Evolutionary conservation across 2,888 invertebrate genomes (phyloP).

Genomic region (Meteorus cinctellus): DNA sequence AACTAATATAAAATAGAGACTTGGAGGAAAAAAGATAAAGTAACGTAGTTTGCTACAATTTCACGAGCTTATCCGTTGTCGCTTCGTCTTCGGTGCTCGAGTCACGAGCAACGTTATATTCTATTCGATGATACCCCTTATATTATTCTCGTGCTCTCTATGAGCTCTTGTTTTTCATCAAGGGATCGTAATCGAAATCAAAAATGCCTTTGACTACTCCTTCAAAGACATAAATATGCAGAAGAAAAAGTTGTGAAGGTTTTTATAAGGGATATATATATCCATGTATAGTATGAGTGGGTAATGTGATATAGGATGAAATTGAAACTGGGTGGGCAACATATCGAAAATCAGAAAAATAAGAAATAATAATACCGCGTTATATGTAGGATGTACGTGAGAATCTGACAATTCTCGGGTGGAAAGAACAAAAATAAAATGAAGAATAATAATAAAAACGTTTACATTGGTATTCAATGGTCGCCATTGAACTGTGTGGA

Average conservation of each 20-base stretch:
- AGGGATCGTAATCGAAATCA: constrained; percentile 49
- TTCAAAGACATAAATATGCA: constrained; percentile 23
- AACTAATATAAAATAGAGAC: constrained; percentile 22
- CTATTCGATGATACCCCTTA: not conserved
- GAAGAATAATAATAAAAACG: constrained; percentile 49
- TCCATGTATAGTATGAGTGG: not conserved
- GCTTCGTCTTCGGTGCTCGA: constrained; percentile 36
- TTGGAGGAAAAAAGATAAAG: constrained; percentile 20
- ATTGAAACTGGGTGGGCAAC: constrained; percentile 39
- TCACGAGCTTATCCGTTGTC: constrained; percentile 46
- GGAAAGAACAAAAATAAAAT: constrained; percentile 2
- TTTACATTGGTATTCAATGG: constrained; percentile 70
- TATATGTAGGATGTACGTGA: constrained; percentile 39
- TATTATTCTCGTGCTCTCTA: not conserved
- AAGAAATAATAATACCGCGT: constrained; percentile 40
- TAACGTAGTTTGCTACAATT: constrained; percentile 45
- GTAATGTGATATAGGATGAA: constrained; percentile 33
- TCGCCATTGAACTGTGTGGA: constrained; percentile 63
- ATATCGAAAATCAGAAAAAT: constrained; percentile 37
- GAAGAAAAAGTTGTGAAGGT: constrained; percentile 25
- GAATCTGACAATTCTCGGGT: constrained; percentile 50
- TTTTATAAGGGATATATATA: not conserved
- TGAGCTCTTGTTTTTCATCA: not conserved
- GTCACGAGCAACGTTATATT: constrained; percentile 51
- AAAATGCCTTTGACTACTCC: constrained; percentile 37